Evolutionary conservation across 2,888 invertebrate species (phyloP).

Genomic region (Shargacucullia verbasci): DNA sequence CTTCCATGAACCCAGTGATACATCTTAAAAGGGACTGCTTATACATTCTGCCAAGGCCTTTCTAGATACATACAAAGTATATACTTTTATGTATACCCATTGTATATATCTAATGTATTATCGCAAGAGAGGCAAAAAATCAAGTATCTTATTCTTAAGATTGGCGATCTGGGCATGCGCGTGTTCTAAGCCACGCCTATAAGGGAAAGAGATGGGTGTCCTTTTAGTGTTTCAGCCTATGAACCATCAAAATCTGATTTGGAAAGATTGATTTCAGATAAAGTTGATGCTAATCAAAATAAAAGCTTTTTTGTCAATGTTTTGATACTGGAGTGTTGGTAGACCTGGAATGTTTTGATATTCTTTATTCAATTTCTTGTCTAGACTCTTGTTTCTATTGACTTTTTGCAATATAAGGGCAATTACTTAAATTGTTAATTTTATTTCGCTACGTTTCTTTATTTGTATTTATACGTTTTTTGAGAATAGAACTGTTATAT

Average conservation of each 20-base stretch:
- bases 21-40: conserved; percentile 17
- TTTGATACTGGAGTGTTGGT: conserved; percentile 1
- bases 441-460: background rate
- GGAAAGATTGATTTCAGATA: conserved; percentile 79
- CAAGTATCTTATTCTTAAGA: conserved; percentile 85
- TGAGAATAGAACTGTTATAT: background rate
- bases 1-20: conserved; percentile 9
- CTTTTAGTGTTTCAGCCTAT: conserved; percentile 67
- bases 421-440: conserved; percentile 7
- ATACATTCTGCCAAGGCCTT: conserved; percentile 24
- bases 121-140: conserved; percentile 72
- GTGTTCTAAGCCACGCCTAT: conserved; percentile 75
- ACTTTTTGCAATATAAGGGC: background rate
- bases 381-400: background rate
- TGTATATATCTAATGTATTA: conserved; percentile 75
- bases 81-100: conserved; percentile 62
- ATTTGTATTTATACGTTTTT: background rate
- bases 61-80: conserved; percentile 46
- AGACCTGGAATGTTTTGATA: background rate
- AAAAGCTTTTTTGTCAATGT: conserved; percentile 58
- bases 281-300: conserved; percentile 71
- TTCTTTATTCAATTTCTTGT: background rate
- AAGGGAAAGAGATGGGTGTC: conserved; percentile 74
- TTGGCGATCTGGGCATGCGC: conserved; percentile 79
- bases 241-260: conserved; percentile 68